A percentile compares a stretch with the other conserved stretches of the same genome.
phyloP scores from a whole-genome alignment of 1,140 invertebrate genomes.

The Listronotus oregonensis region DNA sequence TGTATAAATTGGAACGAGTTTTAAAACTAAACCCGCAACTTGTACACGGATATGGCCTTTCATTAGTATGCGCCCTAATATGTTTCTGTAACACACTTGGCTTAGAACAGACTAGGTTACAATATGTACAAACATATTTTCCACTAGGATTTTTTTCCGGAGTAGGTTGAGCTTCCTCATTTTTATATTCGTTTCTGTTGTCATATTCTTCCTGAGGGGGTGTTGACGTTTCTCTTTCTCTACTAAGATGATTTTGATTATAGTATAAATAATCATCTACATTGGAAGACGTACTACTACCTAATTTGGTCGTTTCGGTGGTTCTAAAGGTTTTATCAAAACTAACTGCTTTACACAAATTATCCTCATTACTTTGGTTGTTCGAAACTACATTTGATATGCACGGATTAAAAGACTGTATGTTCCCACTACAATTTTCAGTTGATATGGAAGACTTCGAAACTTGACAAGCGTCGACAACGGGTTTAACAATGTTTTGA shows the following conservation, averaged over 20 bases:
- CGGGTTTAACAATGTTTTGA: constrained; percentile 21
- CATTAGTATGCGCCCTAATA: constrained; percentile 90
- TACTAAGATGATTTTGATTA: constrained; percentile 1
- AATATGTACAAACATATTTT: constrained; percentile 84
- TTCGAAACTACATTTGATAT: constrained; percentile 52
- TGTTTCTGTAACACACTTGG: constrained; percentile 94
- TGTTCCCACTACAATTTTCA: constrained; percentile 40
- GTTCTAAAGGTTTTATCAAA: constrained; percentile 45
- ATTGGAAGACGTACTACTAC: constrained; percentile 46
- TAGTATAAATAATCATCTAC: constrained; percentile 35
- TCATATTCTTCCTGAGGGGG: constrained; percentile 12
- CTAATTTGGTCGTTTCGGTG: constrained; percentile 37
- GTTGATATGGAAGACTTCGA: constrained; percentile 56
- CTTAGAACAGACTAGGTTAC: constrained; percentile 86
- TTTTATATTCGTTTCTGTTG: constrained; percentile 7
- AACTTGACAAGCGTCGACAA: constrained; percentile 28
- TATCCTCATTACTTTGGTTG: constrained; percentile 31
- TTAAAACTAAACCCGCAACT: constrained; percentile 92
- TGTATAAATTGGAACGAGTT: constrained; percentile 92
- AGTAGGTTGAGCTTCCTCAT: constrained; percentile 29
- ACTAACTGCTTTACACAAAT: constrained; percentile 37
- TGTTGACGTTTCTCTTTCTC: constrained; percentile 3
- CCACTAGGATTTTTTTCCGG: constrained; percentile 52
- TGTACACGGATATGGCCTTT: constrained; percentile 86
- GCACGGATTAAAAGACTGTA: constrained; percentile 47